phyloP scores from a whole-genome alignment of 1,140 invertebrate species.

The Zaprionus capensis region DNA sequence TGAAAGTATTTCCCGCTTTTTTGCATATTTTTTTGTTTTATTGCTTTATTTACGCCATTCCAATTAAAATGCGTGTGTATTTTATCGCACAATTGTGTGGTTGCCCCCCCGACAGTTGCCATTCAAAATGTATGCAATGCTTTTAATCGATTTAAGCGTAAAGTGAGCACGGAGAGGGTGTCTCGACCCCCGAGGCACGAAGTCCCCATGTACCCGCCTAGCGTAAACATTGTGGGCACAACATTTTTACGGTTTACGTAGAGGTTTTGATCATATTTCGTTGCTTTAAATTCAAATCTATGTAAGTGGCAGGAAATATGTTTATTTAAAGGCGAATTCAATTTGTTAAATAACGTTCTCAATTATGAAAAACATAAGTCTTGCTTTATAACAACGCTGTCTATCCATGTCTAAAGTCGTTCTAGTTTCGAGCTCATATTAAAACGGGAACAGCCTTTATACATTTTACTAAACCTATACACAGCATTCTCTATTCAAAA shows the following conservation, averaged over 20 bases:
- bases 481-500: neutral
- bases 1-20: neutral
- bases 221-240: constrained; percentile 39
- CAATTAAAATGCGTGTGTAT: constrained; percentile 18
- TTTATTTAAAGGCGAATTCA: neutral
- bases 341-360: neutral
- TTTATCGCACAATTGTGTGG: constrained; percentile 32
- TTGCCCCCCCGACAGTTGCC: constrained; percentile 40
- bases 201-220: neutral
- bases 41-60: constrained; percentile 10
- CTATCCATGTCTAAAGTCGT: neutral
- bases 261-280: neutral
- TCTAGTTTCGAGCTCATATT: neutral
- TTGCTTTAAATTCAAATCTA: neutral
- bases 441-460: neutral
- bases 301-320: neutral
- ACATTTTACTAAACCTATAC: neutral
- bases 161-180: constrained; percentile 18
- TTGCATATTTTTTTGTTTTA: constrained; percentile 1
- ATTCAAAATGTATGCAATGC: constrained; percentile 69
- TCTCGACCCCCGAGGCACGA: neutral
- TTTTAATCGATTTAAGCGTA: constrained; percentile 63
- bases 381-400: neutral
- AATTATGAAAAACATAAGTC: neutral
- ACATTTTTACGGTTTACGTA: constrained; percentile 23